phyloP scores from a whole-genome alignment of 2,888 invertebrate species.

The Hypomecis punctinalis region DNA sequence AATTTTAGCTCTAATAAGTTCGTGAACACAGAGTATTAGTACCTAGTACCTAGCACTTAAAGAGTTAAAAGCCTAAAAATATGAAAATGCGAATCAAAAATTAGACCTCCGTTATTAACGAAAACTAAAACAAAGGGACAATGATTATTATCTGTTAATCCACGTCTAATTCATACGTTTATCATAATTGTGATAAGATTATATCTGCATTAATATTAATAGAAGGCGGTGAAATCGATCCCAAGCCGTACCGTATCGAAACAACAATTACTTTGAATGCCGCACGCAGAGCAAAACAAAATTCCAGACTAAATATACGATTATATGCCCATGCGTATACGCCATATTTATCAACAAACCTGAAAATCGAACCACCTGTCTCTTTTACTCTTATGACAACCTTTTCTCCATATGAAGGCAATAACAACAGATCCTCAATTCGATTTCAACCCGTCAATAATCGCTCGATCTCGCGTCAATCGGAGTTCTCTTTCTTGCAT shows the following conservation, averaged over 20 bases:
- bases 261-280: conserved; percentile 68
- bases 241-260: conserved; percentile 66
- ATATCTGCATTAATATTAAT: conserved; percentile 53
- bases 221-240: conserved; percentile 49
- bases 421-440: conserved; percentile 66
- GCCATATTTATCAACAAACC: conserved; percentile 62
- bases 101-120: not conserved
- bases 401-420: conserved; percentile 28
- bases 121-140: conserved; percentile 18
- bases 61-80: too few species aligned
- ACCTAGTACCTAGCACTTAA: too few species aligned
- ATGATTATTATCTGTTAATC: conserved; percentile 28
- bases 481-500: conserved; percentile 64
- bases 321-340: conserved; percentile 58
- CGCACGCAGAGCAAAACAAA: conserved; percentile 68
- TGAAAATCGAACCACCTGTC: conserved; percentile 62
- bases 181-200: conserved; percentile 43
- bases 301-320: conserved; percentile 66
- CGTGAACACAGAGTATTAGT: too few species aligned
- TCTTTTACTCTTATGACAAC: conserved; percentile 59
- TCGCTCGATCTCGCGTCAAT: conserved; percentile 57
- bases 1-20: too few species aligned
- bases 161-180: conserved; percentile 25
- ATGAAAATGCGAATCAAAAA: too few species aligned
- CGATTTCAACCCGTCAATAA: conserved; percentile 69